These are phyloP conservation scores for Lagorchestes hirsutus DNA, from an alignment of 2,797 vertebrate genomes.

Conservation along the genomic window DNA sequence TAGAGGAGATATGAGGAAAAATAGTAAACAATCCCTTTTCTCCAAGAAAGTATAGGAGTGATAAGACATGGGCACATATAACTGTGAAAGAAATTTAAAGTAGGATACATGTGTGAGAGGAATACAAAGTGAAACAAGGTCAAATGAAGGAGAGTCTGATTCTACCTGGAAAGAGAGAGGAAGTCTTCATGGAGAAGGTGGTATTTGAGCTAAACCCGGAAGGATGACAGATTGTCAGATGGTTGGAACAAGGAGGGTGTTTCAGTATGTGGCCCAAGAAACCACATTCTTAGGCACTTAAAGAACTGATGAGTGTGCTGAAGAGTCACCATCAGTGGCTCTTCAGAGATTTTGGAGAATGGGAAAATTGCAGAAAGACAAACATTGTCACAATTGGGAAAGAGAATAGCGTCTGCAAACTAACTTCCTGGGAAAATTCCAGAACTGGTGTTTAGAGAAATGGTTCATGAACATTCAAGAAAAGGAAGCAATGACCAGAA, in stretches of 20 bases:
- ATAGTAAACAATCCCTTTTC: neutral
- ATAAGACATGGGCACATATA: neutral
- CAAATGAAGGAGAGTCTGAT: neutral
- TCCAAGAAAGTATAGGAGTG: neutral
- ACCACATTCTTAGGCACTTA: neutral
- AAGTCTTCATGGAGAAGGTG: neutral
- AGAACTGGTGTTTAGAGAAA: neutral
- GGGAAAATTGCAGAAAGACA: neutral
- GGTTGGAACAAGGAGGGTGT: neutral
- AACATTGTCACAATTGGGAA: neutral
- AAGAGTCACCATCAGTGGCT: neutral
- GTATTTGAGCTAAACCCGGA: neutral
- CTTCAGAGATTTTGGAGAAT: neutral
- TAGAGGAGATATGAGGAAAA: neutral
- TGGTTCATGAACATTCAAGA: neutral
- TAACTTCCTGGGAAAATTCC: neutral
- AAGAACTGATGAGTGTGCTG: neutral
- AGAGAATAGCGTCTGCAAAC: neutral
- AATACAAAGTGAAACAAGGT: neutral
- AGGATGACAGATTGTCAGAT: neutral
- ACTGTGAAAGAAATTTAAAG: neutral
- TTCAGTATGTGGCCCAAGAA: neutral
- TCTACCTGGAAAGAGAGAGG: neutral
- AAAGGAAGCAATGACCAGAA: neutral
- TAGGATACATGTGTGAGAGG: neutral